Percentiles rank a stretch among this genome's conserved stretches.
These are phyloP conservation scores for Cynopterus brachyotis DNA, from an alignment of 2,113 vertebrate species.

Conservation along the genomic window DNA sequence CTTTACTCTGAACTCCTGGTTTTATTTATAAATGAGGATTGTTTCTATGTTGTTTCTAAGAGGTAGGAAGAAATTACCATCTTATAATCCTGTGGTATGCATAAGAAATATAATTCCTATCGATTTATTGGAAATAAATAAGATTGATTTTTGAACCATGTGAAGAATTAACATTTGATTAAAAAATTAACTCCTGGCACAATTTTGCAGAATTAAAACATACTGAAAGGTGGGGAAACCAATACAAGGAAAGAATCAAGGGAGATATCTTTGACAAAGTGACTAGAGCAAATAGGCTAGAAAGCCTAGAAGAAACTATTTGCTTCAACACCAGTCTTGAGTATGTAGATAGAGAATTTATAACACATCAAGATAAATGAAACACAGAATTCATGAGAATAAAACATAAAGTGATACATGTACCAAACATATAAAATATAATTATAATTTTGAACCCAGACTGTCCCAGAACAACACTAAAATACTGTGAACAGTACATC, in stretches of 20 bases:
- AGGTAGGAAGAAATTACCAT: not conserved
- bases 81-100: not conserved
- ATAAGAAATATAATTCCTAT: not conserved
- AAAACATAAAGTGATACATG: not conserved
- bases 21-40: not conserved
- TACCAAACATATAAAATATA: not conserved
- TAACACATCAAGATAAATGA: not conserved
- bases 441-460: not conserved
- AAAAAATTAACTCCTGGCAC: not conserved
- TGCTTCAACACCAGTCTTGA: not conserved
- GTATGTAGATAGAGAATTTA: not conserved
- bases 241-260: not conserved
- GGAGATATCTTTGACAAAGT: not conserved
- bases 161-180: not conserved
- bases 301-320: not conserved
- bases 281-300: not conserved
- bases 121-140: not conserved
- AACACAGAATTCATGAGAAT: not conserved
- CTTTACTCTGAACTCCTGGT: not conserved
- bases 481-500: not conserved
- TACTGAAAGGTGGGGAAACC: not conserved
- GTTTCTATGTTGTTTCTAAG: not conserved
- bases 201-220: not conserved
- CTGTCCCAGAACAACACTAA: not conserved
- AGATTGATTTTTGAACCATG: not conserved